Percentiles rank a stretch among this genome's conserved stretches.
These are phyloP conservation scores for Punctoribates punctum DNA, from an alignment of 2,888 invertebrate species.

Conservation along the genomic window DNA sequence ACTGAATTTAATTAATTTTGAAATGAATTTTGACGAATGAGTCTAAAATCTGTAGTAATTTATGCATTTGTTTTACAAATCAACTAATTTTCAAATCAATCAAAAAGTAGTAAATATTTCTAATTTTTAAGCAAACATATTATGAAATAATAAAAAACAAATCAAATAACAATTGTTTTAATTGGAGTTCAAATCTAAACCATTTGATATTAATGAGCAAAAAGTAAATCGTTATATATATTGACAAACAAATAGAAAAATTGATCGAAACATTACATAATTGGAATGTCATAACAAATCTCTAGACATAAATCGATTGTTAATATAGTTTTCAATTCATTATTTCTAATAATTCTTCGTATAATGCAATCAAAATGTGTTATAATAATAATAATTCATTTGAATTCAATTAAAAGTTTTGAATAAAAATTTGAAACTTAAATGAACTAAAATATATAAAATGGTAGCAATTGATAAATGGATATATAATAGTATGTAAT, in stretches of 20 bases:
- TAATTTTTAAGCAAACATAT: constrained; percentile 15
- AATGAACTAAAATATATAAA: constrained; percentile 33
- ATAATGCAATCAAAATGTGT: not conserved
- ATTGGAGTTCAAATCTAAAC: not conserved
- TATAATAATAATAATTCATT: not conserved
- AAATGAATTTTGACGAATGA: too few relatives aligned
- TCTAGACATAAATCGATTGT: constrained; percentile 7
- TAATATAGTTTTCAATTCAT: constrained; percentile 14
- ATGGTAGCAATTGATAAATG: constrained; percentile 24
- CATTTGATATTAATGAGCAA: constrained; percentile 13
- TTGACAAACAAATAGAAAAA: constrained; percentile 31
- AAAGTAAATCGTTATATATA: constrained; percentile 20
- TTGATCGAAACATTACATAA: constrained; percentile 29
- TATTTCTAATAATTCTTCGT: constrained; percentile 6
- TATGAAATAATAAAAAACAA: not conserved
- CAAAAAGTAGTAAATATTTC: not conserved
- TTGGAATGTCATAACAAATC: constrained; percentile 15
- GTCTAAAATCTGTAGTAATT: too few relatives aligned
- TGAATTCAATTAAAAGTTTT: not conserved
- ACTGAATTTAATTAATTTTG: not conserved
- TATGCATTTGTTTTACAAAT: not conserved
- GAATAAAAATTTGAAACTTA: constrained; percentile 1
- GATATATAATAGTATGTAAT: constrained; percentile 15
- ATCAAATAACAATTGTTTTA: constrained; percentile 9
- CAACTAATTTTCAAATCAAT: not conserved